Evolutionary conservation across 1,140 invertebrate species (phyloP), one percentile per base, ranked within the genome.

Genomic region (Hyles euphorbiae): DNA sequence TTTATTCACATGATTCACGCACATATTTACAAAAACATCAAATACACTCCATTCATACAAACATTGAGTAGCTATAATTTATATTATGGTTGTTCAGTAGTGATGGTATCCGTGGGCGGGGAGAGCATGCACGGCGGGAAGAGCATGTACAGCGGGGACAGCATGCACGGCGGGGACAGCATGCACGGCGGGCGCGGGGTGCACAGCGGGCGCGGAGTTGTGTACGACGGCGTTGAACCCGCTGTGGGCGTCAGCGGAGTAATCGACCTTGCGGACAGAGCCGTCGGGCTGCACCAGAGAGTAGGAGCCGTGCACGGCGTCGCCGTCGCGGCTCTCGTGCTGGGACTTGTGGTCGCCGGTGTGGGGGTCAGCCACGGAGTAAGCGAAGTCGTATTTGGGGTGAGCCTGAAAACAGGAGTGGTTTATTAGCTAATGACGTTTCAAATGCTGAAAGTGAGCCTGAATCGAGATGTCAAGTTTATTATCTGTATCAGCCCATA

Each of bases 281-380:
- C 85, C 85, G 52, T 88, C 83, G 9, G 87, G 78, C 52, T 83
- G 76, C 22, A 80, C 71, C 52, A 81, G 68, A n/a, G 60, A 69
- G 71, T 81, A 81, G 63, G 46, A 63, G 22, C 88, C 79, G 54
- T 80, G 78, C 54, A 90, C 76, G 56, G 67, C 61, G 61, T 77
- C 76, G 6, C 78, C 76, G 64, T 78, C 76, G 63, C 78, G 73
- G 69, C 56, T 59, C 70, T 81, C 78, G 61, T 81, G 78, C 68
- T 80, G 78, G 8, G 67, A 71, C 75, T 81, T 81, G 68, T 78
- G 69, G 67, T 81, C 78, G 22, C 78, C 76, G 68, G 78, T 77
- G 69, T 81, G 76, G 1, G 79, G 72, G 71, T 91, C 90, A 32
- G 87, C 70, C 9, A 91, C 90, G 61, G 83, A 84, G 73, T 91